Evolutionary conservation across 2,888 invertebrate genomes (phyloP).

Genomic region (Auanema freiburgensis): DNA sequence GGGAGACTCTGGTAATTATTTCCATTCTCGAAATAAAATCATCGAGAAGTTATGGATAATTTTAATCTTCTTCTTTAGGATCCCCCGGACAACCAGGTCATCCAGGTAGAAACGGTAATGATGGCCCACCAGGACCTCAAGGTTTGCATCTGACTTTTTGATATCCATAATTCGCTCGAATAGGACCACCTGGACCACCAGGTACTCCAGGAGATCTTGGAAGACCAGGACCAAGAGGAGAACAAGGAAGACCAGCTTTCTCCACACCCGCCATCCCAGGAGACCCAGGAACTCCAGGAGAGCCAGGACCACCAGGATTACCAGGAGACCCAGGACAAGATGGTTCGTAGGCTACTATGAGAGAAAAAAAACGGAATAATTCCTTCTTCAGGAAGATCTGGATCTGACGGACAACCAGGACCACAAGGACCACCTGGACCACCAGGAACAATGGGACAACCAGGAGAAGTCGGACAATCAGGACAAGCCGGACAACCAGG

Average conservation of each 20-base stretch:
- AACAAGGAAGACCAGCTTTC: slow-evolving; percentile 63
- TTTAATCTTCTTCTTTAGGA: slow-evolving; percentile 16
- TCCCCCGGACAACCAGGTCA: slow-evolving; percentile 50
- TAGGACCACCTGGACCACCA: slow-evolving; percentile 61
- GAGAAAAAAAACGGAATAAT: not conserved
- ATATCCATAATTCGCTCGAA: not conserved
- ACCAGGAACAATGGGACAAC: slow-evolving; percentile 42
- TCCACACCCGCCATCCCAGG: slow-evolving; percentile 63
- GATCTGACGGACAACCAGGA: slow-evolving; percentile 51
- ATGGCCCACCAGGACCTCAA: slow-evolving; percentile 58
- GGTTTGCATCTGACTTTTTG: slow-evolving; percentile 7
- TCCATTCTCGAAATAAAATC: not conserved
- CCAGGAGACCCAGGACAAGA: slow-evolving; percentile 58
- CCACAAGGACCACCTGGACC: slow-evolving; percentile 53
- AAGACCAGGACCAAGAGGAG: slow-evolving; percentile 61
- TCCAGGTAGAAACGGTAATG: slow-evolving; percentile 62
- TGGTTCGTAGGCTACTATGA: slow-evolving; percentile 18
- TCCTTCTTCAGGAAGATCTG: slow-evolving; percentile 42
- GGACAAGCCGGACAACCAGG: slow-evolving; percentile 55
- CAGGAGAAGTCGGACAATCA: slow-evolving; percentile 49
- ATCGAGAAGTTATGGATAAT: not conserved
- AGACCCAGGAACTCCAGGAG: slow-evolving; percentile 62
- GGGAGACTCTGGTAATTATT: slow-evolving; percentile 33
- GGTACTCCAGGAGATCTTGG: slow-evolving; percentile 57
- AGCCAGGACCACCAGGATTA: slow-evolving; percentile 58